Evolutionary conservation across 1,140 invertebrate species (phyloP), one percentile per base, ranked within the genome.

Genomic region (Elysia chlorotica): DNA sequence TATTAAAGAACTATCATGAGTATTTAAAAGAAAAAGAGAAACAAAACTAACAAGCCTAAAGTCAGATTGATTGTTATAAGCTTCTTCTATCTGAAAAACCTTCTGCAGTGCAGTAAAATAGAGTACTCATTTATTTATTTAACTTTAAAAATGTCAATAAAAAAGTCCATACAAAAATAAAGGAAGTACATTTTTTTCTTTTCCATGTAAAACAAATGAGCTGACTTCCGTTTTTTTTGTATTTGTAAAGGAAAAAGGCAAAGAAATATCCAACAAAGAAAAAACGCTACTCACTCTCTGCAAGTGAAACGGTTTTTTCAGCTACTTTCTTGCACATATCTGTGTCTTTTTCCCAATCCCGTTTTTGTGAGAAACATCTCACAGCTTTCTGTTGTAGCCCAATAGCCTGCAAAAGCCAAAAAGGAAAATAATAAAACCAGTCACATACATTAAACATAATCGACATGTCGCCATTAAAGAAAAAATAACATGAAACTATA

Each of bases 271-370:
- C 25, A 53, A 56, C 5, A 33, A n/a, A 65, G 2, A 6, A 23
- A 33, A 14, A 21, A 41, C 4, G 62, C 5, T 1, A 74, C 78
- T 72, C 76, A 85, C 86, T 78, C 66, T 86, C 74, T 31, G 82
- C 81, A n/a, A 88, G 78, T 23, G 81, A 73, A 35, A 79, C 28
- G 33, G 82, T 78, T 35, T 83, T 73, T 5, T 81, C 69, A 2
- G 82, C 75, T 17, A 87, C 76, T 31, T 84, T 73, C 36, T 75
- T 70, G 76, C 85, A 86, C 54, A 79, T 79, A 14, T 78, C 69
- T 1, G 78, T 41, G 54, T 89, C 90, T 74, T 87, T 90, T 82
- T 88, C 91, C 93, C 90, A 94, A 41, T 88, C 86, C 17, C 83
- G 79, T 69, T 79, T 85, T 86, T 91, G 86, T 54, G 88, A 89